Percentiles rank a stretch among this genome's conserved stretches.
Conservation (phyloP, 2,113 vertebrate genomes). For the Misgurnus mizolepis region DNA sequence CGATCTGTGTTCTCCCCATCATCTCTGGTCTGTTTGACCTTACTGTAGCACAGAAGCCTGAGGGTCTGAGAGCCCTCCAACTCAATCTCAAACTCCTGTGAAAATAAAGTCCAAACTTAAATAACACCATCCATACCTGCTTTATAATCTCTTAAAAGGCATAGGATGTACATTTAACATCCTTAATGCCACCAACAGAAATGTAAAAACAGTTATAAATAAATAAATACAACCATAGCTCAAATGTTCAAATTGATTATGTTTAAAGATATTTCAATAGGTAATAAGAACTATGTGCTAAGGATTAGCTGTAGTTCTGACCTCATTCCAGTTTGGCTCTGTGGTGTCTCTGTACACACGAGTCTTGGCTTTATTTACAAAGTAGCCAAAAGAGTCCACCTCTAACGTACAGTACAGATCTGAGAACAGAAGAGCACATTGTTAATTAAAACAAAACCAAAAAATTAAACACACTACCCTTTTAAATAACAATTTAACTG, state of each 20-base stretch:
- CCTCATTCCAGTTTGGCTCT: conserved; percentile 98
- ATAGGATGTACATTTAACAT: not conserved
- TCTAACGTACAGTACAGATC: conserved; percentile 97
- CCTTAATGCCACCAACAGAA: not conserved
- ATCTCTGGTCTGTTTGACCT: conserved; percentile 86
- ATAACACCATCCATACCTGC: not conserved
- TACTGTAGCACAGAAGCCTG: conserved; percentile 93
- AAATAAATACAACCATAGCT: too few relatives aligned
- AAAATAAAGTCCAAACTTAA: not conserved
- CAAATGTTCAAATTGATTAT: too few relatives aligned
- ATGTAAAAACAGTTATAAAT: too few relatives aligned
- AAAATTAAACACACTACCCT: not conserved
- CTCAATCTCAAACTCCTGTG: conserved; percentile 97
- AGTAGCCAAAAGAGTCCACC: conserved; percentile 97
- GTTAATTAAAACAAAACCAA: not conserved
- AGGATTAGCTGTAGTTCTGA: conserved; percentile 55
- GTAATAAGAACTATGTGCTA: not conserved
- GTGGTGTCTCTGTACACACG: conserved; percentile 95
- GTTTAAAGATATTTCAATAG: too few relatives aligned
- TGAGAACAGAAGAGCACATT: conserved; percentile 55
- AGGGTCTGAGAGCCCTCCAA: conserved; percentile 96
- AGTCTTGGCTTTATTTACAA: conserved; percentile 97
- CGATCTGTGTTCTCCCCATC: conserved; percentile 87
- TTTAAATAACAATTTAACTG: not conserved
- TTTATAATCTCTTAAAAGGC: not conserved